Evolutionary conservation across 2,797 vertebrate species (phyloP).

Genomic region (Liparis tanakae): DNA sequence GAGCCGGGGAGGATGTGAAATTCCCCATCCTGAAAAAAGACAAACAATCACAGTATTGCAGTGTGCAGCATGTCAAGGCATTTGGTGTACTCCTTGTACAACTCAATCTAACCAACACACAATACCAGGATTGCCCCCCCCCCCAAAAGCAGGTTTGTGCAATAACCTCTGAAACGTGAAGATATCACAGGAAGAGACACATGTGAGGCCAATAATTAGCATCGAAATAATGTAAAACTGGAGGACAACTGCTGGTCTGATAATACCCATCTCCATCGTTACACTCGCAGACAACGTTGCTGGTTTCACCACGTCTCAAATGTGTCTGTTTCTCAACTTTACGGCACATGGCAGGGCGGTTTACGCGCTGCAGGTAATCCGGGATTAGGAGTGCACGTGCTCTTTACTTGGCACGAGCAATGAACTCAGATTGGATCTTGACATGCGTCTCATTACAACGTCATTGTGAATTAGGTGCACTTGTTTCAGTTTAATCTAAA

Average conservation of each 20-base stretch:
- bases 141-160: background rate
- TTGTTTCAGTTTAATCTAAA: background rate
- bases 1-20: constrained; percentile 67
- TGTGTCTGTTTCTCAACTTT: background rate
- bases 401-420: constrained; percentile 7
- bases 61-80: background rate
- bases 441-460: rapidly evolving
- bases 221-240: constrained; percentile 37
- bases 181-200: constrained; percentile 25
- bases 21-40: constrained; percentile 84
- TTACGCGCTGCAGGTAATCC: constrained; percentile 55
- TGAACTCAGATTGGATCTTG: background rate
- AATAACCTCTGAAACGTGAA: constrained; percentile 60
- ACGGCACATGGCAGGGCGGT: background rate
- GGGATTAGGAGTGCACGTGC: constrained; percentile 57
- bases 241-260: constrained; percentile 15
- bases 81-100: too few relatives aligned
- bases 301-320: background rate
- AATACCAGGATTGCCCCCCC: background rate
- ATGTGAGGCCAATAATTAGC: constrained; percentile 9
- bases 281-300: rapidly evolving
- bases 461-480: background rate
- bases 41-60: background rate
- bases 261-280: constrained; percentile 2
- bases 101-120: background rate